Evolutionary conservation across 2,888 invertebrate species (phyloP), one percentile per base, ranked within the genome.

Genomic region (Cataglyphis cursor): DNA sequence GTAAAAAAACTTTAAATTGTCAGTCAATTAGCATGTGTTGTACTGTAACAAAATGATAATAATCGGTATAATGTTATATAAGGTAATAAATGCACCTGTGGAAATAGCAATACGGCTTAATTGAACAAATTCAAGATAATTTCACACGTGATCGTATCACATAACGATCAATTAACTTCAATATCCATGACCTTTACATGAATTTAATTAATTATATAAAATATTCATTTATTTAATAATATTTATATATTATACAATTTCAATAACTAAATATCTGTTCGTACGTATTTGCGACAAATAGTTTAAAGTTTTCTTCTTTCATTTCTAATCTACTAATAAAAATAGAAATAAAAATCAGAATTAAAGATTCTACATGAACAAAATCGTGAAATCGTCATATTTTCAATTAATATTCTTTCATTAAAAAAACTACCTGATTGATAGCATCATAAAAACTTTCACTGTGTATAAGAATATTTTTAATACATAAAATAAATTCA

Each of bases 11-110:
- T n/a, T 51, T 70, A 70, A 70, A 3, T 51, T 4, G 1, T 31
- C 31, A 38, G 9, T 35, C 3, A 57, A 35, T 54, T 70, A 35
- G 21, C 15, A 51, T 3, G 8, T 15, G 21, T 0, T 70, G 1
- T 48, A 18, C 21, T 70, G 18, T 31, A 6, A 15, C 15, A 57
- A 10, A 57, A 10, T 38, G 1, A 15, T 5, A 9, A 54, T n/a
- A 54, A 38, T 15, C 10, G 0, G 9, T 31, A 54, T 1, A 35
- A 57, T 70, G 12, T 21, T 70, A 4, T 72, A 9, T 51, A 38
- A 70, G 24, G 5, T 24, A 38, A 38, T 54, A 54, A 24, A 38
- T 21, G 1, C 70, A 57, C 72, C n/a, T 72, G 54, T 70, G n/a
- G 15, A 70, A 51, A 70, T 35, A 72, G 10, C 18, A 57, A 6